Evolutionary conservation across 1,140 invertebrate species (phyloP).

Genomic region (Plectrocnemia conspersa): DNA sequence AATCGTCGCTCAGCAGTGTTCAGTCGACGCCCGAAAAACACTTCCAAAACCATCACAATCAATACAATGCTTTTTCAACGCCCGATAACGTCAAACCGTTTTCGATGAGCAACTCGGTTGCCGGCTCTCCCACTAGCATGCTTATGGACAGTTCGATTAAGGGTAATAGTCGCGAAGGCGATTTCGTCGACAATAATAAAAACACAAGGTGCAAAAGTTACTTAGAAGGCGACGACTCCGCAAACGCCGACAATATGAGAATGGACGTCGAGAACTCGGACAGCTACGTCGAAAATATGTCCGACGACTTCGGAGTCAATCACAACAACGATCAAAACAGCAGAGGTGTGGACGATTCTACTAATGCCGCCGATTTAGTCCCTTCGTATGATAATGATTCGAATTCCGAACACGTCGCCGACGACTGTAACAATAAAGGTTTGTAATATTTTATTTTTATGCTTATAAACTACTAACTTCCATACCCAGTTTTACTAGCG

Average conservation of each 20-base stretch:
- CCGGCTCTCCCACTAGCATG: constrained; percentile 1
- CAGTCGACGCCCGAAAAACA: constrained; percentile 41
- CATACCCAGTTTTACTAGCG: too few relatives aligned
- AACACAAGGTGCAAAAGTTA: constrained; percentile 7
- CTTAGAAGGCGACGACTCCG: constrained; percentile 5
- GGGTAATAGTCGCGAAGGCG: not conserved
- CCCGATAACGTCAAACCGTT: constrained; percentile 16
- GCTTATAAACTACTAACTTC: too few relatives aligned
- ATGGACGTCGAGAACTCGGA: constrained; percentile 14
- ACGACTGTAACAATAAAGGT: constrained; percentile 30
- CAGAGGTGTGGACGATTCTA: constrained; percentile 6
- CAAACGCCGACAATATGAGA: not conserved
- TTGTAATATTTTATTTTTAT: constrained; percentile 28
- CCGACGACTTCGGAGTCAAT: constrained; percentile 14
- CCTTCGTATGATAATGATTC: constrained; percentile 27
- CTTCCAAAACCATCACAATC: constrained; percentile 18
- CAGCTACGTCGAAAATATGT: not conserved
- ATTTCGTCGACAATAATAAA: constrained; percentile 5
- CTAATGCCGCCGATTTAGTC: constrained; percentile 5
- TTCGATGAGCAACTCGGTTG: constrained; percentile 5
- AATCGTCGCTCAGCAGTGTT: constrained; percentile 33
- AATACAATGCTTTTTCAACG: constrained; percentile 10
- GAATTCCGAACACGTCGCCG: constrained; percentile 29
- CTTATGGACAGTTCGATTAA: not conserved
- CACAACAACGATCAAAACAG: constrained; percentile 9